These are phyloP conservation scores for Ondatra zibethicus DNA, from an alignment of 2,113 vertebrate species.

Conservation along the genomic window DNA sequence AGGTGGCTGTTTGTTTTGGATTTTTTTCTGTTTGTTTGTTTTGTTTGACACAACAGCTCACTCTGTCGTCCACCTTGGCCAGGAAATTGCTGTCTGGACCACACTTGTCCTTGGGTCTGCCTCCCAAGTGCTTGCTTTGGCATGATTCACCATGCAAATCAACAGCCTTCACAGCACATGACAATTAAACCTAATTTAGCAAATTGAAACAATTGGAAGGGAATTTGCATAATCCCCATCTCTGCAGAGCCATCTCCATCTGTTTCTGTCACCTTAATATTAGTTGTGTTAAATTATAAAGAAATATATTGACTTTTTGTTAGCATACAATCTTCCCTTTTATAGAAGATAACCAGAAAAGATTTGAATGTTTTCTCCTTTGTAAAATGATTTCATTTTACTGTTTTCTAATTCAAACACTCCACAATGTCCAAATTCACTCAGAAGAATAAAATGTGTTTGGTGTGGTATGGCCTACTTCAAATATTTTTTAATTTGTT, in stretches of 20 bases:
- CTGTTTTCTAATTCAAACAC: not conserved
- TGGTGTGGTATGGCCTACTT: too few relatives aligned
- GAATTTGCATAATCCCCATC: not conserved
- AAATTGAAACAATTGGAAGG: not conserved
- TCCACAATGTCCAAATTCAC: not conserved
- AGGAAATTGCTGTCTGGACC: not conserved
- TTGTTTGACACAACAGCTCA: not conserved
- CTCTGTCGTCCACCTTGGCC: not conserved
- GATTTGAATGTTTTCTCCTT: not conserved
- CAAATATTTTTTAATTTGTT: not conserved
- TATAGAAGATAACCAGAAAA: not conserved
- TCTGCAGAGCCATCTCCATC: not conserved
- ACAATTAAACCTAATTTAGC: not conserved
- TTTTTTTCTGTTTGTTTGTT: not conserved
- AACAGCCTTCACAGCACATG: not conserved
- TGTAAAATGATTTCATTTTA: not conserved
- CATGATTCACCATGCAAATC: not conserved
- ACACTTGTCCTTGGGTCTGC: not conserved
- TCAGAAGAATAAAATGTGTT: not conserved
- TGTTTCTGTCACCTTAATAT: not conserved
- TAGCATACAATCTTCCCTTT: not conserved
- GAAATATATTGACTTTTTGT: not conserved
- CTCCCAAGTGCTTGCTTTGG: not conserved
- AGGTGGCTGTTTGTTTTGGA: not conserved
- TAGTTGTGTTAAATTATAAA: not conserved